A percentile compares a stretch with the other conserved stretches of the same genome.
phyloP scores from a whole-genome alignment of 2,113 vertebrate genomes.

The Poeciliopsis turrubarensis region DNA sequence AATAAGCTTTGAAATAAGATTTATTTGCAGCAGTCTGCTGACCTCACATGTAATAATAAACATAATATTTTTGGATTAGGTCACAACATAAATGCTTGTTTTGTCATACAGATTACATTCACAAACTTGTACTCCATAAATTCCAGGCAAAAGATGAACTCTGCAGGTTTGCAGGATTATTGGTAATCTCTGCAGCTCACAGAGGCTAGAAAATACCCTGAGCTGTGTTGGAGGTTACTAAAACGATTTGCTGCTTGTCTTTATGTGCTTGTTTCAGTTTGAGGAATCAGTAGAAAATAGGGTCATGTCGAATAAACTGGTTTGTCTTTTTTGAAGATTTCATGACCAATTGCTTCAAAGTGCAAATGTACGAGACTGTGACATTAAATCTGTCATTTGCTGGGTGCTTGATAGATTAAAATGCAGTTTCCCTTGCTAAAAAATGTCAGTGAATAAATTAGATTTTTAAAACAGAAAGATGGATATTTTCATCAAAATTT shows the following conservation, averaged over 20 bases:
- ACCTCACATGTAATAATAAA: background rate
- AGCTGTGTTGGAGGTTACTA: background rate
- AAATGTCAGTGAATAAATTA: too few species aligned
- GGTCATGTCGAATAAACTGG: background rate
- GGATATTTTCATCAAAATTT: too few species aligned
- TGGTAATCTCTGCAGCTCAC: slow-evolving; percentile 1
- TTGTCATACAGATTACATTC: background rate
- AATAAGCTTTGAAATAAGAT: background rate
- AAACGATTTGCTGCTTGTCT: slow-evolving; percentile 2
- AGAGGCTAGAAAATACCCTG: background rate
- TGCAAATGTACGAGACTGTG: too few species aligned
- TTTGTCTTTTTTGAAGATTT: too few species aligned
- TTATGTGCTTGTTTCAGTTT: background rate
- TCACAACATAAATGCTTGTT: background rate
- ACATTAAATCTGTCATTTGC: too few species aligned
- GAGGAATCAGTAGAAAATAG: background rate
- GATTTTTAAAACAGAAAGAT: too few species aligned
- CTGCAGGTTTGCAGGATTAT: background rate
- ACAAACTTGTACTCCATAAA: background rate
- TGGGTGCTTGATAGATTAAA: too few species aligned
- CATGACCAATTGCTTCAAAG: too few species aligned
- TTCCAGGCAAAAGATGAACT: background rate
- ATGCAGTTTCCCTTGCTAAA: too few species aligned
- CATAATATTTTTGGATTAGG: background rate
- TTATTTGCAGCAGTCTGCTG: background rate